Evolutionary conservation across 2,888 invertebrate genomes (phyloP).

Genomic region (Dinocampus coccinellae): DNA sequence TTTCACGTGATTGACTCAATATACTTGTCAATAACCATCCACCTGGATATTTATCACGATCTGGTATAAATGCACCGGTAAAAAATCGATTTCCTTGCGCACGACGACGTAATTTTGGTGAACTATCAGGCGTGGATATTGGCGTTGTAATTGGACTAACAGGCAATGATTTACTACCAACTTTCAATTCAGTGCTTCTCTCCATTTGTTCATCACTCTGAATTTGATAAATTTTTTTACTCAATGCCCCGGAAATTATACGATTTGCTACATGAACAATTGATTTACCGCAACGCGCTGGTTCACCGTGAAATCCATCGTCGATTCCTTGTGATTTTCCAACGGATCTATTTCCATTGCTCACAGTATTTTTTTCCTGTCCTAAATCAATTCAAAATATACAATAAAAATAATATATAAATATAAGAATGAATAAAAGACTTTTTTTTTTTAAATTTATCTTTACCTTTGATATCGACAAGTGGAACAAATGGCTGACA

Average conservation of each 20-base stretch:
- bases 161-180: slow-evolving; percentile 80
- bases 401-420: not conserved
- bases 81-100: slow-evolving; percentile 74
- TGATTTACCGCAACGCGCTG: slow-evolving; percentile 78
- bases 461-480: slow-evolving; percentile 52
- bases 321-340: slow-evolving; percentile 75
- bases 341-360: slow-evolving; percentile 47
- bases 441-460: too few species aligned
- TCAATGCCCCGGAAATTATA: slow-evolving; percentile 62
- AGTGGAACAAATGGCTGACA: slow-evolving; percentile 71
- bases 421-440: not conserved
- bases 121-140: slow-evolving; percentile 72
- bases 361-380: slow-evolving; percentile 31
- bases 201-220: slow-evolving; percentile 23
- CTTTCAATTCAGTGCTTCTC: slow-evolving; percentile 52
- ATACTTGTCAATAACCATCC: slow-evolving; percentile 79
- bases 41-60: slow-evolving; percentile 68
- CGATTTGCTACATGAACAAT: slow-evolving; percentile 72
- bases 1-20: slow-evolving; percentile 77
- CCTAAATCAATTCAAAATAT: not conserved
- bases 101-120: slow-evolving; percentile 72
- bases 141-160: slow-evolving; percentile 78
- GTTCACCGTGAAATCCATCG: slow-evolving; percentile 75
- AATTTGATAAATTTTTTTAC: slow-evolving; percentile 40
- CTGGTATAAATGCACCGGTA: slow-evolving; percentile 70